Evolutionary conservation across 2,113 vertebrate species (phyloP).

Genomic region (Drymodes brunneopygia): DNA sequence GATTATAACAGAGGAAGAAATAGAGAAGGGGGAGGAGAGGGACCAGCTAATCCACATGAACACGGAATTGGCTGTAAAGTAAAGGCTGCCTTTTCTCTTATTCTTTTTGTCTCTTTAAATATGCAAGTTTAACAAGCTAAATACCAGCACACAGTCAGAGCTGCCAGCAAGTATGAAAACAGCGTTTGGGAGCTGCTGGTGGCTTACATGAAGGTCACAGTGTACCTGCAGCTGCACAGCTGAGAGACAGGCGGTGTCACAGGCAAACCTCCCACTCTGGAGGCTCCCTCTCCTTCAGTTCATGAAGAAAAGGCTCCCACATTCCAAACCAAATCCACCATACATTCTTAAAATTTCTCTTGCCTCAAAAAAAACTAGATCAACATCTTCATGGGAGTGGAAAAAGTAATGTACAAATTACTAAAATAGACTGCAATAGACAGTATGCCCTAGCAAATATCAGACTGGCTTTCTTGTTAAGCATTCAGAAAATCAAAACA

Average conservation of each 20-base stretch:
- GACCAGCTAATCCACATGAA: not conserved
- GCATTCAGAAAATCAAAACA: not conserved
- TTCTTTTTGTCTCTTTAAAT: not conserved
- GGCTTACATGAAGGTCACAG: conserved; percentile 13
- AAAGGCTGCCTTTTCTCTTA: not conserved
- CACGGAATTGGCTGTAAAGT: not conserved
- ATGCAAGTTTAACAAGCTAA: not conserved
- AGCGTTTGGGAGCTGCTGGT: not conserved
- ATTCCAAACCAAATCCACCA: not conserved
- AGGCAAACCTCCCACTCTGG: not conserved
- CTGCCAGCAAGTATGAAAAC: not conserved
- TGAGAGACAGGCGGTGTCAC: not conserved
- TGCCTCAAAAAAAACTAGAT: not conserved
- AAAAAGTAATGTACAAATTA: not conserved
- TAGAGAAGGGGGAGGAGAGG: not conserved
- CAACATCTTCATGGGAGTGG: not conserved
- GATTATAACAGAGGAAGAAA: not conserved
- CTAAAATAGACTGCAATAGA: not conserved
- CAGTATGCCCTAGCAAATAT: not conserved
- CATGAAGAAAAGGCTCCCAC: not conserved
- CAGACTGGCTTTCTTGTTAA: not conserved
- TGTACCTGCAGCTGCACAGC: not conserved
- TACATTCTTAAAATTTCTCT: fast-evolving
- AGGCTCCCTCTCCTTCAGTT: not conserved
- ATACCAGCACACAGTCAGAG: not conserved